Conservation (phyloP, 2,113 vertebrate genomes). For the Bos taurus region DNA sequence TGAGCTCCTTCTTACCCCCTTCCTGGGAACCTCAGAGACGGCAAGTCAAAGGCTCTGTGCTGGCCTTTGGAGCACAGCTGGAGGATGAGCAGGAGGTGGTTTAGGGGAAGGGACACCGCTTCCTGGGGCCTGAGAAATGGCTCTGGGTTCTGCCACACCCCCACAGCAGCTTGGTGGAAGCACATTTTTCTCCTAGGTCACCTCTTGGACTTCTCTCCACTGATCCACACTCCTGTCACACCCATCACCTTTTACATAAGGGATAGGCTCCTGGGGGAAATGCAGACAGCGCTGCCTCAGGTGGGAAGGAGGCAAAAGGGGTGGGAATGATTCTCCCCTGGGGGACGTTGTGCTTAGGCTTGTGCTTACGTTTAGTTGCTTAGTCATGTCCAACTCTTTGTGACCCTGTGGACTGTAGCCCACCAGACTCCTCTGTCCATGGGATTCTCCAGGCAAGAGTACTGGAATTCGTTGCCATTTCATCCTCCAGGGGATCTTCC, state of each 20-base stretch:
- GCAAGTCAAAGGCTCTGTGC: not conserved
- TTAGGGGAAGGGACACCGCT: not conserved
- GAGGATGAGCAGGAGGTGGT: not conserved
- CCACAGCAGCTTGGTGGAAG: not conserved
- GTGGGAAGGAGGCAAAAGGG: not conserved
- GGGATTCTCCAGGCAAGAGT: not conserved
- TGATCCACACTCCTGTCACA: not conserved
- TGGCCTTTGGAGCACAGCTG: not conserved
- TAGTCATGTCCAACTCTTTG: not conserved
- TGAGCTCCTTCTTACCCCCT: not conserved
- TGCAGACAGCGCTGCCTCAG: not conserved
- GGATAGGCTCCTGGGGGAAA: not conserved
- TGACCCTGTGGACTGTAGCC: not conserved
- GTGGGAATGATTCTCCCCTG: not conserved
- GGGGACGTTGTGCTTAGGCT: not conserved
- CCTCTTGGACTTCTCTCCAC: not conserved
- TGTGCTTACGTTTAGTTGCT: not conserved
- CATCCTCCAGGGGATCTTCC: not conserved
- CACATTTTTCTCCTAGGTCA: not conserved
- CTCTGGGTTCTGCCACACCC: not conserved
- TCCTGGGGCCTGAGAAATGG: not conserved
- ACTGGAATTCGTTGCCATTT: not conserved
- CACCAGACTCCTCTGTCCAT: not conserved
- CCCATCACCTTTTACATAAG: not conserved
- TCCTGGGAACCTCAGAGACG: not conserved